Evolutionary conservation across 2,113 vertebrate species (phyloP).

Genomic region (Maylandia zebra): DNA sequence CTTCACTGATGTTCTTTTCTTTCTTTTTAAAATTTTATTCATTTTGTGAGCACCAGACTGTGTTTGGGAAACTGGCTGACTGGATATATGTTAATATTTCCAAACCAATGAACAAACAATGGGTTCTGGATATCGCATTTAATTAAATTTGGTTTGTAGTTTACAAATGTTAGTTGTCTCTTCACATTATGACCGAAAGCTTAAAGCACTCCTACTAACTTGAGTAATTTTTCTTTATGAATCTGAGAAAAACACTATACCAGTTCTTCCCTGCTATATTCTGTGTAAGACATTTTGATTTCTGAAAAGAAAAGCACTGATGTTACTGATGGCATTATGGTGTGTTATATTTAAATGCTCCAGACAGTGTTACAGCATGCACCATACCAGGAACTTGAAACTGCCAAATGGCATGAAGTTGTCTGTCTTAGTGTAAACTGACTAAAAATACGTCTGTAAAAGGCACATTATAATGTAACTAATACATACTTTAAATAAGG

Average conservation of each 20-base stretch:
- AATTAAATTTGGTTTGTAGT: not conserved
- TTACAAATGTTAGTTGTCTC: not conserved
- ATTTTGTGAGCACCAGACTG: not conserved
- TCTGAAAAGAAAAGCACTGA: not conserved
- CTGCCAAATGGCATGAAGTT: not conserved
- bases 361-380: not conserved
- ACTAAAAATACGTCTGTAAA: not conserved
- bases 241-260: not conserved
- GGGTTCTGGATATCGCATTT: not conserved
- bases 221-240: not conserved
- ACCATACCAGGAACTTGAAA: not conserved
- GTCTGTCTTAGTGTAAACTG: not conserved
- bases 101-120: not conserved
- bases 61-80: not conserved
- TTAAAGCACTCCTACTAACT: rapidly evolving
- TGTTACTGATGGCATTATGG: not conserved
- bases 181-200: rapidly evolving
- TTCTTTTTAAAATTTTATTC: not conserved
- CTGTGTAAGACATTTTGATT: not conserved
- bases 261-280: rapidly evolving
- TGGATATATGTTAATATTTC: not conserved
- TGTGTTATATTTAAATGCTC: not conserved
- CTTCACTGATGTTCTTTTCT: not conserved
- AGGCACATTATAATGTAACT: not conserved
- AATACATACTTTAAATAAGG: not conserved